phyloP scores from a whole-genome alignment of 2,113 vertebrate species.

The Turdus rufiventris region DNA sequence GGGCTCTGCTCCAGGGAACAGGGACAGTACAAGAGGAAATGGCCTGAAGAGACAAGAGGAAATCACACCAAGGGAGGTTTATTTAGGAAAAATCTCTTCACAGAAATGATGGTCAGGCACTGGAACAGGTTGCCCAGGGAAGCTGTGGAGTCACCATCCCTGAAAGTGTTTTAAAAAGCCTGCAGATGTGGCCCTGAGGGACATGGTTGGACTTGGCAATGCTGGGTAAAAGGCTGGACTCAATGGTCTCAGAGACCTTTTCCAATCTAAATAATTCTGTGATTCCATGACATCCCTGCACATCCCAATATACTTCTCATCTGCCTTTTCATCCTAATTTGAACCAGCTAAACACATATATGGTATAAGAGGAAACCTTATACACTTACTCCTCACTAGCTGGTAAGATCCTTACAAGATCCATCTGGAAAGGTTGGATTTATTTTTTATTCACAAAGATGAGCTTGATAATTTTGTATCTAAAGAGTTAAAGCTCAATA shows the following conservation, averaged over 20 bases:
- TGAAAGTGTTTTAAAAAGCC: background rate
- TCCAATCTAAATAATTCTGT: background rate
- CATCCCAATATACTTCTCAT: background rate
- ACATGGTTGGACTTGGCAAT: background rate
- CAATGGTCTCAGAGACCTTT: background rate
- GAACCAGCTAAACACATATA: background rate
- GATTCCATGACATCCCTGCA: background rate
- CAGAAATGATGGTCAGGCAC: background rate
- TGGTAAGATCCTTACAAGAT: background rate
- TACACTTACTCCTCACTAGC: background rate
- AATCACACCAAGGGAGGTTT: background rate
- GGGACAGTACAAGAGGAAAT: background rate
- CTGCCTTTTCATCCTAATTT: background rate
- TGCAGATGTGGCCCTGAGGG: background rate
- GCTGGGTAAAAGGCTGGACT: background rate
- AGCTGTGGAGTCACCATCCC: background rate
- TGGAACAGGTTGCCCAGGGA: background rate
- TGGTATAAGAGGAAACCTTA: background rate
- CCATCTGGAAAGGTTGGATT: background rate
- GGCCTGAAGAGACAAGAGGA: background rate
- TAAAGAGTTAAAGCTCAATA: too few species aligned
- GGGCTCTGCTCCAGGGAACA: fast-evolving
- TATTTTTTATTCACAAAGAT: background rate
- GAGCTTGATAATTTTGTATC: background rate
- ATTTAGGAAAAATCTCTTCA: background rate